Base-by-base conservation (phyloP, 2,113 vertebrate genomes). In the Tachuris rubrigastra region DNA sequence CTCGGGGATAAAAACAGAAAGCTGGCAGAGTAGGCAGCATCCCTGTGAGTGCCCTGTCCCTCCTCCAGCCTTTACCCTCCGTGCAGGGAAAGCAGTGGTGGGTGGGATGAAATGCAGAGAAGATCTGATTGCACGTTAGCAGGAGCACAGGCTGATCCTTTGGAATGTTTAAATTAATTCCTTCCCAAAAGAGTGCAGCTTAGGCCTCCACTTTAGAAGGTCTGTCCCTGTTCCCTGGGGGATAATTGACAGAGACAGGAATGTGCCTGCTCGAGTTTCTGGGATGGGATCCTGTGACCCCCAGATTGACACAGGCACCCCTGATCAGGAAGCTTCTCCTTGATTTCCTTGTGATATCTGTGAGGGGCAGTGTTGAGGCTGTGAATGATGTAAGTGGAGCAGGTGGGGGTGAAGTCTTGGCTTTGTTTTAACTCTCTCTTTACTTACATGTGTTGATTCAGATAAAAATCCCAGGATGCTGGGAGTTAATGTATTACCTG, bases 391-490 rank as follows among this genome's bases (percentile, higher is more conserved):
- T 14, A 3, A 14, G 41, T 7, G 28, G 27, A 49, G n/a, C 14
- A 4, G 4, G 4, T 4, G 0, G 1, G n/a, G 41, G 30, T 8
- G 39, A 53, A 41, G 44, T 10, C 77, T 25, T 24, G 77, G 35
- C 66, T 85, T 30, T 27, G 37, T 10, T 56, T 37, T 14, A 44
- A 5, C 16, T 59, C 0, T 30, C 25, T 47, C n/a, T 76, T 17
- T 14, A 3, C 55, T 35, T 10, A 3, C 0, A 5, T 14, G 2
- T 7, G 5, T 22, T 11, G 31, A 15, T 39, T 18, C 42, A 33
- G 24, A 28, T 15, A 22, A 12, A 79, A 77, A 41, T 14, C 65
- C n/a, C 56, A 33, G 44, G 12, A 4, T 22, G 7, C 2, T 12
- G 41, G 27, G 21, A 63, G 37, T 63, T 39, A 10, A 28, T 35